Evolutionary conservation across 2,888 invertebrate species (phyloP), one percentile per base, ranked within the genome.

Genomic region (Chloroclystis v-ata): DNA sequence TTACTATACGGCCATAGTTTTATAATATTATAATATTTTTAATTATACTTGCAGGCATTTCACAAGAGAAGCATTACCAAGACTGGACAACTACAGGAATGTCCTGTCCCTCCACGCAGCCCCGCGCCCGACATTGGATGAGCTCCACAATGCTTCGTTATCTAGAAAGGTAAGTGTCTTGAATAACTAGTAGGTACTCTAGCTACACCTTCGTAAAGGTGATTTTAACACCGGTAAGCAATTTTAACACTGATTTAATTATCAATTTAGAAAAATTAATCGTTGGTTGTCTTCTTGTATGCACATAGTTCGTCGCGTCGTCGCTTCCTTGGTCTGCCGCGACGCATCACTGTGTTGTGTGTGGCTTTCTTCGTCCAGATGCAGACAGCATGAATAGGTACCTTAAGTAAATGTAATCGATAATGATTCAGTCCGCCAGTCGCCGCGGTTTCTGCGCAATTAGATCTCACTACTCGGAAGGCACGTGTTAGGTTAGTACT

Each of bases 51-150:
- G 0, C 70, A 93, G 94, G 55, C 94, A 96, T 72, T 92, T 96
- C 74, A 97, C 96, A 13, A 86, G 96, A 47, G 96, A 97, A 82
- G 96, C 95, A 5, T 77, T 96, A 50, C 96, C 96, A 1, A 90
- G 96, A 42, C 80, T 96, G 78, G 96, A 96, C 77, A 96, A 96
- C 84, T 96, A 96, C 82, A 90, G 96, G 57, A 95, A 96, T 67
- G 94, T 96, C 62, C 90, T 95, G 90, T 96, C 96, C 11, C 91
- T 96, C 33, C 95, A 95, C 75, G 95, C 95, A 2, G 95, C 93
- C 7, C 94, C 94, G 60, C 89, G 96, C 57, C 96, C 96, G 10
- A 95, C 96, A 3, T 82, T 97, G 52, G 96, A 97, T 72, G 96
- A 97, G 78, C 90, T 97, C 11, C 96, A 96, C 80, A 94, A 96